phyloP scores from a whole-genome alignment of 2,888 invertebrate species.

The Tyria jacobaeae region DNA sequence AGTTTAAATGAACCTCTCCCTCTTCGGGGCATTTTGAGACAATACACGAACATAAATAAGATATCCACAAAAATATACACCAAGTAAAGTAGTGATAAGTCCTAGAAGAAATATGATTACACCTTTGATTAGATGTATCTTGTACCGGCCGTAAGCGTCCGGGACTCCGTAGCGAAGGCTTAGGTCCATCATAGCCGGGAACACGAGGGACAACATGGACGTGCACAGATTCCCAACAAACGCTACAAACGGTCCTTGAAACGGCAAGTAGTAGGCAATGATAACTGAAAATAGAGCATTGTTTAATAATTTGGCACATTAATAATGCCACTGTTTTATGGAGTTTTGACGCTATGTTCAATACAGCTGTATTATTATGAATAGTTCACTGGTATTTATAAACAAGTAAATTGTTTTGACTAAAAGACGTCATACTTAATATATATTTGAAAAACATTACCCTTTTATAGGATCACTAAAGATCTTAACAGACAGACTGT shows the following conservation, averaged over 20 bases:
- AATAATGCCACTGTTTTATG: too few relatives aligned
- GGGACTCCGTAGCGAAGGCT: slow-evolving; percentile 62
- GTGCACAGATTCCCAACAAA: slow-evolving; percentile 72
- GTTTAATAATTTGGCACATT: too few relatives aligned
- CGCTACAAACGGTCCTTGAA: slow-evolving; percentile 71
- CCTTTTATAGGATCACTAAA: too few relatives aligned
- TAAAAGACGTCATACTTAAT: too few relatives aligned
- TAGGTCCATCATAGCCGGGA: slow-evolving; percentile 72
- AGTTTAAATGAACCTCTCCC: not conserved
- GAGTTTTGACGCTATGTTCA: too few relatives aligned
- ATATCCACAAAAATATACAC: slow-evolving; percentile 56
- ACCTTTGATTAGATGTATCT: slow-evolving; percentile 58
- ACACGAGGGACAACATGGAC: slow-evolving; percentile 63
- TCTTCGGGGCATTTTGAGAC: slow-evolving; percentile 13
- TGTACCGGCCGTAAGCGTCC: slow-evolving; percentile 56
- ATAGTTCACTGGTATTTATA: too few relatives aligned
- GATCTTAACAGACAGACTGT: too few relatives aligned
- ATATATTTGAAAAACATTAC: too few relatives aligned
- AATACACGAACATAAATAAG: slow-evolving; percentile 62
- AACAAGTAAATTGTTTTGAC: too few relatives aligned
- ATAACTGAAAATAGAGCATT: slow-evolving; percentile 60
- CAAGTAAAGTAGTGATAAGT: slow-evolving; percentile 49
- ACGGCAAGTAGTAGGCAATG: slow-evolving; percentile 62
- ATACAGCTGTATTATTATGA: too few relatives aligned
- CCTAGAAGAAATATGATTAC: slow-evolving; percentile 59